These are phyloP conservation scores for Brachyhypopomus occidentalis DNA, from an alignment of 2,113 vertebrate genomes.

Conservation along the genomic window DNA sequence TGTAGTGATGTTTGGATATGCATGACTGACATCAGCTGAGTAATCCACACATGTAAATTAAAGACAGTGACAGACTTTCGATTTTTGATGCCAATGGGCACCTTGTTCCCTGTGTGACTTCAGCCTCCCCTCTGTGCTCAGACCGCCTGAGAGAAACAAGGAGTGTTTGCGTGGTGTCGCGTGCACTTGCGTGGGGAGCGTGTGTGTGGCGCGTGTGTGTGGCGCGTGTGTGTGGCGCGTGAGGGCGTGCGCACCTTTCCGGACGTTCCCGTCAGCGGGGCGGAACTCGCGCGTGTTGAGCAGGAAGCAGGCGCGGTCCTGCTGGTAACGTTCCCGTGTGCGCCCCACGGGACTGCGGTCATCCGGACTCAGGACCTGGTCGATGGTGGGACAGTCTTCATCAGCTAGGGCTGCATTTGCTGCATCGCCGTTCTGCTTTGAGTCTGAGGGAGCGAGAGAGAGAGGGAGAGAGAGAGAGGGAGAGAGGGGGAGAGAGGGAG, in stretches of 20 bases:
- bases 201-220: not conserved
- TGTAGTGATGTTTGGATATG: too few relatives aligned
- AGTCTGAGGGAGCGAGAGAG: constrained; percentile 65
- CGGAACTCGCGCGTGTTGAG: constrained; percentile 89
- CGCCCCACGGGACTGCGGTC: constrained; percentile 85
- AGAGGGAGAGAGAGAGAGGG: not conserved
- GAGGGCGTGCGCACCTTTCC: constrained; percentile 81
- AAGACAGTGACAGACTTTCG: too few relatives aligned
- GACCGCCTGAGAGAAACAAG: constrained; percentile 8
- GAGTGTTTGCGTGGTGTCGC: constrained; percentile 2
- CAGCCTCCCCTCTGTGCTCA: not conserved
- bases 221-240: not conserved
- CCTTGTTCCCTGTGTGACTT: not conserved
- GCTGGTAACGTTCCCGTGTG: constrained; percentile 84
- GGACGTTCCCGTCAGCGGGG: constrained; percentile 87
- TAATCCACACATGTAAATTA: too few relatives aligned
- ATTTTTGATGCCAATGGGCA: not conserved
- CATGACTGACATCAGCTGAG: too few relatives aligned
- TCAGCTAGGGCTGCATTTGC: constrained; percentile 88
- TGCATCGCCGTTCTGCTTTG: constrained; percentile 88
- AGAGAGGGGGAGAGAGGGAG: not conserved
- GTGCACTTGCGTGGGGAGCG: constrained; percentile 13
- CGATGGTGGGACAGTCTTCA: constrained; percentile 91
- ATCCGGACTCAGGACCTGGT: constrained; percentile 89
- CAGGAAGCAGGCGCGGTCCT: constrained; percentile 91